These are phyloP conservation scores for Augiades crinisus DNA, from an alignment of 2,888 invertebrate species.

Conservation along the genomic window DNA sequence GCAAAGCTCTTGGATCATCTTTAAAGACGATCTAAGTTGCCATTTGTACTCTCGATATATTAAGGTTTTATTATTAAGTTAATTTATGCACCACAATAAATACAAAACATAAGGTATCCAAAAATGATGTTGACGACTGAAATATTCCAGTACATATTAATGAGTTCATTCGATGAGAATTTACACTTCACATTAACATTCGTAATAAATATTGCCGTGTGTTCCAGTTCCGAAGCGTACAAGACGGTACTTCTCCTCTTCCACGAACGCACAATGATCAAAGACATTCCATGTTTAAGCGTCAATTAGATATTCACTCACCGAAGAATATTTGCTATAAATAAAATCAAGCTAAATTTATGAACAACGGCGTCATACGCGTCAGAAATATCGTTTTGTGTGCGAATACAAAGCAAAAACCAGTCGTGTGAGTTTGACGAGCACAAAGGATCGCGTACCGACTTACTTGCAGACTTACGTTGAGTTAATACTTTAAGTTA, in stretches of 20 bases:
- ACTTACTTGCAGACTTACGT: too few species aligned
- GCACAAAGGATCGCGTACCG: background rate
- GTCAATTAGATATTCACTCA: slow-evolving; percentile 27
- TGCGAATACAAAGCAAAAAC: background rate
- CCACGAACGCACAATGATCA: slow-evolving; percentile 40
- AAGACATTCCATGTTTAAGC: slow-evolving; percentile 40
- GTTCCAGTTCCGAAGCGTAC: slow-evolving; percentile 20
- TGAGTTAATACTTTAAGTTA: too few species aligned
- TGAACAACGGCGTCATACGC: background rate
- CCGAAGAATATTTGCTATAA: slow-evolving; percentile 26
- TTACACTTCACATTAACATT: slow-evolving; percentile 20
- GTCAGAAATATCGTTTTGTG: background rate
- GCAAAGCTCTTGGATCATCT: too few species aligned
- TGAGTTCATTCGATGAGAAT: slow-evolving; percentile 23
- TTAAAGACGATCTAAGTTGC: too few species aligned
- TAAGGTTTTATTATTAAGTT: too few species aligned
- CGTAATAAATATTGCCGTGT: slow-evolving; percentile 23
- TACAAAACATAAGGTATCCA: slow-evolving; percentile 9
- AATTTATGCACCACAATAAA: background rate
- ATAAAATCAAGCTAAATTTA: slow-evolving; percentile 16
- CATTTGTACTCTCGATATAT: too few species aligned
- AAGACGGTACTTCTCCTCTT: slow-evolving; percentile 28
- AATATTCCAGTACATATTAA: slow-evolving; percentile 23
- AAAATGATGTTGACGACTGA: background rate
- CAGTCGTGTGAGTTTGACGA: too few species aligned